Conservation (phyloP, 2,113 vertebrate genomes). For the Aepyceros melampus region DNA sequence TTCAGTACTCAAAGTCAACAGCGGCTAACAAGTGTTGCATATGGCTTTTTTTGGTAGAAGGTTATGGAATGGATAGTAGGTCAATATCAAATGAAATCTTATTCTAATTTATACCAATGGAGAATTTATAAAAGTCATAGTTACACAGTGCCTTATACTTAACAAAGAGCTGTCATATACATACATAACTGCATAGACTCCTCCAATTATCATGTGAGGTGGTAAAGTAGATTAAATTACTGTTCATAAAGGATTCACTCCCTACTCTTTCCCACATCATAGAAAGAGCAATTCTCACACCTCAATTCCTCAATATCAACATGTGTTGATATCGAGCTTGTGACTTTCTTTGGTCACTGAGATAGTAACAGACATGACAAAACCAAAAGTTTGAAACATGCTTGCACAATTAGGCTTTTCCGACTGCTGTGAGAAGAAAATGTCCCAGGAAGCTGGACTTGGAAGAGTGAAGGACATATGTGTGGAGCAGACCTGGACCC, state of each 20-base stretch:
- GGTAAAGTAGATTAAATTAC: not conserved
- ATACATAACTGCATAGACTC: not conserved
- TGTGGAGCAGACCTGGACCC: not conserved
- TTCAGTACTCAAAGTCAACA: conserved; percentile 38
- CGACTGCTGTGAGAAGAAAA: not conserved
- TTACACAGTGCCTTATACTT: not conserved
- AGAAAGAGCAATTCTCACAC: not conserved
- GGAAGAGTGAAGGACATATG: not conserved
- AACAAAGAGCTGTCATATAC: not conserved
- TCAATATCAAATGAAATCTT: conserved; percentile 16
- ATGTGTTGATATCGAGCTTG: not conserved
- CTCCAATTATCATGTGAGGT: not conserved
- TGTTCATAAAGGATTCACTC: not conserved
- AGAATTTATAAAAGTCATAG: conserved; percentile 7
- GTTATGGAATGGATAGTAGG: not conserved
- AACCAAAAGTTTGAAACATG: not conserved
- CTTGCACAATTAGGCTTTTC: not conserved
- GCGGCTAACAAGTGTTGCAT: conserved; percentile 13
- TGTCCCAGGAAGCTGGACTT: not conserved
- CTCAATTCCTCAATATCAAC: not conserved
- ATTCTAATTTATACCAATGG: conserved; percentile 13
- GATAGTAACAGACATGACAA: not conserved
- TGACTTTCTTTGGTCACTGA: not conserved
- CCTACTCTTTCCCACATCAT: not conserved
- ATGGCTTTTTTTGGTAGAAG: not conserved